These are phyloP conservation scores for Saccostrea glomerata DNA, from an alignment of 1,140 invertebrate species.

Conservation along the genomic window DNA sequence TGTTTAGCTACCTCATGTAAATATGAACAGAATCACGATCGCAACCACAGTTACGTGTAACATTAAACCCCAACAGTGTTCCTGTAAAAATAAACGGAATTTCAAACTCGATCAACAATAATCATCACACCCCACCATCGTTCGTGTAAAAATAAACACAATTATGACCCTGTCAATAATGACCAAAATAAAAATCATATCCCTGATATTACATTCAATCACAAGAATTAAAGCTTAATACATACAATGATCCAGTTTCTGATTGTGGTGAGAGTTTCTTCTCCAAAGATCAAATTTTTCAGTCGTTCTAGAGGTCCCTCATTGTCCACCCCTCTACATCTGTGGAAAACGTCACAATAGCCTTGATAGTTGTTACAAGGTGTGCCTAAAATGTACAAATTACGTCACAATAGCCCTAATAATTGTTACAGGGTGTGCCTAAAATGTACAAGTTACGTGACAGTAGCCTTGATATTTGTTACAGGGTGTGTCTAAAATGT, in stretches of 20 bases:
- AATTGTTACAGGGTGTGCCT: too few species aligned
- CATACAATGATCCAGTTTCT: constrained; percentile 77
- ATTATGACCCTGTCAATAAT: not conserved
- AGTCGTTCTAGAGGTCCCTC: constrained; percentile 98
- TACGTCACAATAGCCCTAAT: too few species aligned
- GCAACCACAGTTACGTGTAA: too few species aligned
- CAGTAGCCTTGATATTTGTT: too few species aligned
- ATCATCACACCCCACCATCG: constrained; percentile 76
- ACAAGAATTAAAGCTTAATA: too few species aligned
- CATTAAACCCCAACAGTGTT: constrained; percentile 80
- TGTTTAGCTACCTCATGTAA: too few species aligned
- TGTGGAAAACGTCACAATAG: constrained; percentile 99
- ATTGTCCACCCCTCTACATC: constrained; percentile 97
- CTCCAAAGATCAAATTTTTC: constrained; percentile 97
- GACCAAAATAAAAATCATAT: not conserved
- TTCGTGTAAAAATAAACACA: constrained; percentile 82
- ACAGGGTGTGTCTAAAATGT: too few species aligned
- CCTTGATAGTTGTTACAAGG: constrained; percentile 78
- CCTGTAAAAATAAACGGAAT: constrained; percentile 80
- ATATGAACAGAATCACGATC: too few species aligned
- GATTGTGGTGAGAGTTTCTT: constrained; percentile 86
- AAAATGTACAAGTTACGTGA: too few species aligned
- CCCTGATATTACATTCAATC: too few species aligned
- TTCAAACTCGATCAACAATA: not conserved
- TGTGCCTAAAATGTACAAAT: too few species aligned